Evolutionary conservation across 2,113 vertebrate species (phyloP).

Genomic region (Coryphaenoides rupestris): DNA sequence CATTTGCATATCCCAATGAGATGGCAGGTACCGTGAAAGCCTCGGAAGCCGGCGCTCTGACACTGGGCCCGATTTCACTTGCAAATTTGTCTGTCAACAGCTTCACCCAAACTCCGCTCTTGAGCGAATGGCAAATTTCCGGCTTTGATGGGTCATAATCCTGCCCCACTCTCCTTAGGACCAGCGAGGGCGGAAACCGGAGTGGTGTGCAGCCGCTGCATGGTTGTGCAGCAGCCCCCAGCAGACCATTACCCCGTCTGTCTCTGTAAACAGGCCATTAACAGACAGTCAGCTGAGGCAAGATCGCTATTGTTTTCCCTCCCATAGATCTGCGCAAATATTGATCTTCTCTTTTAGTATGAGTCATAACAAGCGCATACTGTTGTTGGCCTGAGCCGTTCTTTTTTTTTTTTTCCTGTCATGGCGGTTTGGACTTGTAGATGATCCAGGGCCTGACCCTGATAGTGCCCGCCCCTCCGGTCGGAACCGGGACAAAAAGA

Average conservation of each 20-base stretch:
- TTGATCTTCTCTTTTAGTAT: conserved; percentile 66
- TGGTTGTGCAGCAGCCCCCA: conserved; percentile 52
- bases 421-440: conserved; percentile 52
- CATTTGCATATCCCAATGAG: conserved; percentile 70
- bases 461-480: too few relatives aligned
- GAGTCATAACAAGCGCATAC: conserved; percentile 58
- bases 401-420: neutral
- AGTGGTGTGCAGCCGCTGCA: conserved; percentile 41
- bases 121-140: conserved; percentile 17
- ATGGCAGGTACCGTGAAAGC: conserved; percentile 31
- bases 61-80: conserved; percentile 63
- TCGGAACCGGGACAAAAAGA: conserved; percentile 16
- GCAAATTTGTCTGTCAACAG: conserved; percentile 61
- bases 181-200: conserved; percentile 53
- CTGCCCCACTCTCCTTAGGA: conserved; percentile 26
- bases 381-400: conserved; percentile 37
- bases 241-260: conserved; percentile 66
- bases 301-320: conserved; percentile 69
- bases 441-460: conserved; percentile 23
- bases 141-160: conserved; percentile 23
- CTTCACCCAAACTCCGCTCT: conserved; percentile 36
- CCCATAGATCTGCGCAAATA: conserved; percentile 72
- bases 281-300: conserved; percentile 60
- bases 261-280: conserved; percentile 72
- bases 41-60: conserved; percentile 28